Base-by-base conservation (phyloP, 2,888 invertebrate species). In the Panzeria rudis region DNA sequence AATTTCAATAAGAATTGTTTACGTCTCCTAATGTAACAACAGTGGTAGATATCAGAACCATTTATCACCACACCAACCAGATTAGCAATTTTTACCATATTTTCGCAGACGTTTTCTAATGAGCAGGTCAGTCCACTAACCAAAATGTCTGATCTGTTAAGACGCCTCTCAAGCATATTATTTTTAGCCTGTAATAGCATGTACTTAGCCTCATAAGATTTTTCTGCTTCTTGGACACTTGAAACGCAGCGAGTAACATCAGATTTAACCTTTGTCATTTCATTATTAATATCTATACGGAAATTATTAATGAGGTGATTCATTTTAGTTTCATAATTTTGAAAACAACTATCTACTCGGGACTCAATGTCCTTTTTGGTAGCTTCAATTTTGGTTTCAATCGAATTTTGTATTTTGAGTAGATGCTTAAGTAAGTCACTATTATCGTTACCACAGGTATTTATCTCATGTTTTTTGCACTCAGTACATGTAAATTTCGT, bases 81-180 rank as follows among this genome's bases (percentile, higher is more conserved):
- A 20, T 47, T 23, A 61, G 41, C 15, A 54, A 79, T 32, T 17
- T 54, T 20, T 32, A 64, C 5, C 76, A 84, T 66, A 77, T 59
- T 41, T 56, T 84, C 32, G 20, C 69, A 11, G 50, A 76, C 23
- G 11, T 76, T 29, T 13, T 66, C 68, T 41, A 61, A 47, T 15
- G 56, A 13, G 0, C 52, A 71, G 2, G 20, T 59, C 17, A 71
- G 68, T 41, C 47, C 62, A 41, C 17, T 20, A 23, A 62, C 8
- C 17, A 62, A 15, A 8, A 62, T 62, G 3, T 62, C 62, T 2
- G 62, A 23, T 38, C 41, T 62, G 13, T 62, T 62, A 6, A 47
- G 23, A n/a, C n/a, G n/a, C n/a, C n/a, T n/a, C n/a, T n/a, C n/a
- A n/a, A n/a, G n/a, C n/a, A n/a, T n/a, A n/a, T 52, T 52, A 52